These are phyloP conservation scores for Galaxias olidus DNA, from an alignment of 2,797 vertebrate species.

Conservation along the genomic window DNA sequence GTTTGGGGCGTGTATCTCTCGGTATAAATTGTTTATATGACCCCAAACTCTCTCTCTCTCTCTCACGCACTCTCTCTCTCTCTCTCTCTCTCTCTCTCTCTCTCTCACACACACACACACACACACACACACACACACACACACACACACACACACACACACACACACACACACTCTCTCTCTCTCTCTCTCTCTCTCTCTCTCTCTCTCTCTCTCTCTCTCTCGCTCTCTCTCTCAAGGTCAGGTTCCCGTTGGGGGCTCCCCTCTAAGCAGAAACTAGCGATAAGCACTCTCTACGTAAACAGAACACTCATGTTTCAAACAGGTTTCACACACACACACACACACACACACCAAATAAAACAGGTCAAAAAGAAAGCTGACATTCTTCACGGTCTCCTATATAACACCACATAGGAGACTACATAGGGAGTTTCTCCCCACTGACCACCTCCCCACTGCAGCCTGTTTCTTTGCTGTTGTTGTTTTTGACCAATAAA, in stretches of 20 bases:
- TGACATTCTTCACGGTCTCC: too few relatives aligned
- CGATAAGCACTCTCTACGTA: slow-evolving; percentile 67
- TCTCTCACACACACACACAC: slow-evolving; percentile 16
- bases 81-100: slow-evolving; percentile 31
- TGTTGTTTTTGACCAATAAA: too few relatives aligned
- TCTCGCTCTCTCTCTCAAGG: too few relatives aligned
- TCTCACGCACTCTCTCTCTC: slow-evolving; percentile 3
- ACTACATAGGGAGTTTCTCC: too few relatives aligned
- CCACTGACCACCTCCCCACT: too few relatives aligned
- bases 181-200: neutral
- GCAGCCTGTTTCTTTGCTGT: slow-evolving; percentile 14
- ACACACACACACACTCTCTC: too few relatives aligned
- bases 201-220: neutral
- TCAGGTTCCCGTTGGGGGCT: slow-evolving; percentile 59
- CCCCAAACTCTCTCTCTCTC: too few relatives aligned
- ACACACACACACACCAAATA: neutral
- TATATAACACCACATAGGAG: too few relatives aligned
- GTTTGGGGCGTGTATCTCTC: neutral
- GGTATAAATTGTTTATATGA: too few relatives aligned
- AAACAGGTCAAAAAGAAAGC: too few relatives aligned
- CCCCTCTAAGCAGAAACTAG: slow-evolving; percentile 35
- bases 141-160: too few relatives aligned
- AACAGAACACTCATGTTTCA: slow-evolving; percentile 39
- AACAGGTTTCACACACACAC: neutral
- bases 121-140: too few relatives aligned